Percentiles rank a stretch among this genome's conserved stretches.
Evolutionary conservation across 2,113 vertebrate species (phyloP).

Genomic region (Ardeotis arabs): DNA sequence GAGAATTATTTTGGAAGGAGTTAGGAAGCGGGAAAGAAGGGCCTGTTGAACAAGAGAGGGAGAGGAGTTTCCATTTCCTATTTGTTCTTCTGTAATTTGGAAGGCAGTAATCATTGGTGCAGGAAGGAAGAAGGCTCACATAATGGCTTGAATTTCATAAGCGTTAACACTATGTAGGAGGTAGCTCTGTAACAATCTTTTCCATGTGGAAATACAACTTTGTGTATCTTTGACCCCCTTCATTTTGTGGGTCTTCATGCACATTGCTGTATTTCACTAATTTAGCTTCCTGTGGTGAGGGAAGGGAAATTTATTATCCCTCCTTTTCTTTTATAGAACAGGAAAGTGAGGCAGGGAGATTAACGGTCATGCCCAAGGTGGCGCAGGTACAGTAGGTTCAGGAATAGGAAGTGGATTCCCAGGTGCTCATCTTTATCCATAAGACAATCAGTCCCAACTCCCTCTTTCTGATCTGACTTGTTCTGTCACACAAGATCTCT

Average conservation of each 20-base stretch:
- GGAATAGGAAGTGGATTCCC: not conserved
- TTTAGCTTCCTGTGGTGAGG: not conserved
- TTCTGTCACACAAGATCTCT: not conserved
- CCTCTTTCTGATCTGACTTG: not conserved
- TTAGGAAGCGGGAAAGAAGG: not conserved
- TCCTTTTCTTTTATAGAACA: not conserved
- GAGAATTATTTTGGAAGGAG: not conserved
- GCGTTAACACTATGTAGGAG: not conserved
- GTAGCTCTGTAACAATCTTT: not conserved
- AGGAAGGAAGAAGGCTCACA: not conserved
- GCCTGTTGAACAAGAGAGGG: not conserved
- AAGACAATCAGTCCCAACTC: not conserved
- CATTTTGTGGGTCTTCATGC: not conserved
- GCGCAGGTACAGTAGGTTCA: not conserved
- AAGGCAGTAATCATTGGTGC: not conserved
- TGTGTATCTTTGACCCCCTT: not conserved
- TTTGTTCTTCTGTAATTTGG: not conserved
- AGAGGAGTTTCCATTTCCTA: not conserved
- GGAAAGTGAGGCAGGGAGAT: not conserved
- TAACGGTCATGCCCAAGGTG: not conserved
- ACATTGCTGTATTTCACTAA: not conserved
- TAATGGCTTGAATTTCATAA: constrained; percentile 4
- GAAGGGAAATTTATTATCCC: not conserved
- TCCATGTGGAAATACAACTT: not conserved
- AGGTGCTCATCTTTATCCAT: not conserved